Conservation (phyloP, 2,797 vertebrate species). For the Somateria mollissima region DNA sequence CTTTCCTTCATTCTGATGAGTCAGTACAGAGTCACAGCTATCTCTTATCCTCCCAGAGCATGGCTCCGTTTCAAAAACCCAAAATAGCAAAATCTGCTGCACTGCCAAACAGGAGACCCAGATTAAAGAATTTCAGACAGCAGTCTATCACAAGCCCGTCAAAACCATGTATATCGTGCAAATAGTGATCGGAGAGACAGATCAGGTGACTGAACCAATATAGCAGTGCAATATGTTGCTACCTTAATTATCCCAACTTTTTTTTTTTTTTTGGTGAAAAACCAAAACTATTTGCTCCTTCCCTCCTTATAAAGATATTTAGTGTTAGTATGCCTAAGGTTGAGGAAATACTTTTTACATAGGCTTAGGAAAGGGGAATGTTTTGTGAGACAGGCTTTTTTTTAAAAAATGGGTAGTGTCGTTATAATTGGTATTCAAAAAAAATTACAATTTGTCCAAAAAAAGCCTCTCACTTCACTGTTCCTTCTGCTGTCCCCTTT, state of each 20-base stretch:
- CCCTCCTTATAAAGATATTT: slow-evolving; percentile 24
- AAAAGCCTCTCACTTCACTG: background rate
- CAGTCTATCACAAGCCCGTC: slow-evolving; percentile 75
- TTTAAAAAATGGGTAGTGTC: background rate
- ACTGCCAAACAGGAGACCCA: slow-evolving; percentile 73
- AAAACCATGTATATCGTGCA: slow-evolving; percentile 70
- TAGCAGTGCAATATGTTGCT: slow-evolving; percentile 70
- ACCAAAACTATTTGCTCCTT: slow-evolving; percentile 52
- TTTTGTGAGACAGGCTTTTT: background rate
- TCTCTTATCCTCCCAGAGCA: slow-evolving; percentile 52
- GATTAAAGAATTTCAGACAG: slow-evolving; percentile 76
- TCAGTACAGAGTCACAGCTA: slow-evolving; percentile 56
- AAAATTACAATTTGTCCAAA: background rate
- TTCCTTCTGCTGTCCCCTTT: background rate
- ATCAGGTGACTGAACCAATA: slow-evolving; percentile 76
- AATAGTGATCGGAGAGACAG: slow-evolving; percentile 70
- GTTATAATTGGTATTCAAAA: background rate
- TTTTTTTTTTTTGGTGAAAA: slow-evolving; percentile 38
- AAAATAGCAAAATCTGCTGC: slow-evolving; percentile 74
- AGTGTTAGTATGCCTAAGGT: slow-evolving; percentile 9
- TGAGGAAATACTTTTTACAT: background rate
- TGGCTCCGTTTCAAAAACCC: slow-evolving; percentile 72
- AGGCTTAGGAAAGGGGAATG: background rate
- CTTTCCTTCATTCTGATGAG: slow-evolving; percentile 55
- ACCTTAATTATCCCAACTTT: slow-evolving; percentile 58